phyloP scores from a whole-genome alignment of 2,888 invertebrate species.

The Opisthograptis luteolata region DNA sequence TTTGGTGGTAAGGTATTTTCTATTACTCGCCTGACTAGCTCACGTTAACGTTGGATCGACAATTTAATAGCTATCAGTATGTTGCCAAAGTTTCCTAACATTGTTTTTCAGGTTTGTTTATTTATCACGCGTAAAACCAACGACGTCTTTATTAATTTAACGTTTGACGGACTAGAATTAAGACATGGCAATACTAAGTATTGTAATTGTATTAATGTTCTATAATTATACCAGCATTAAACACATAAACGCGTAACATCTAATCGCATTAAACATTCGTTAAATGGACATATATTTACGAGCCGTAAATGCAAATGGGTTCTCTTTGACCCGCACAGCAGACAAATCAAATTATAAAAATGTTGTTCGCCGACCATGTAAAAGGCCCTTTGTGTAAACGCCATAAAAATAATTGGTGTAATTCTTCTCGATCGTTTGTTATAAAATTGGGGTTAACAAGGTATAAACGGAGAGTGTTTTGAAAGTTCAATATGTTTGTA shows the following conservation, averaged over 20 bases:
- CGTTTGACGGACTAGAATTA: too few species aligned
- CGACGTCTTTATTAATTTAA: too few species aligned
- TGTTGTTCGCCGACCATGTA: conserved; percentile 39
- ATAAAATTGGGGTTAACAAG: conserved; percentile 21
- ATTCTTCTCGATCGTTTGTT: conserved; percentile 66
- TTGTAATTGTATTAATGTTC: conserved; percentile 27
- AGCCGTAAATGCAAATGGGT: conserved; percentile 39
- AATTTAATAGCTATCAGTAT: too few species aligned
- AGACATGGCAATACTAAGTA: background rate
- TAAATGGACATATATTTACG: conserved; percentile 35
- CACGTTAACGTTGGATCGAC: too few species aligned
- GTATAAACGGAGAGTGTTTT: conserved; percentile 3
- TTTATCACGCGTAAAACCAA: too few species aligned
- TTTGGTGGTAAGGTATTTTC: too few species aligned
- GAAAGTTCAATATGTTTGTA: conserved; percentile 3
- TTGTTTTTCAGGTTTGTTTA: too few species aligned
- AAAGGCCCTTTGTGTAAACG: conserved; percentile 38
- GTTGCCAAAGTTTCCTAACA: too few species aligned
- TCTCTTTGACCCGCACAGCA: conserved; percentile 30
- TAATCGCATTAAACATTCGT: conserved; percentile 34
- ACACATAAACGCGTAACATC: conserved; percentile 22
- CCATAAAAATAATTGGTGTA: conserved; percentile 74
- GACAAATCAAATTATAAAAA: conserved; percentile 40
- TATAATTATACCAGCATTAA: conserved; percentile 35
- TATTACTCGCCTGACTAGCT: too few species aligned